A percentile compares a stretch with the other conserved stretches of the same genome.
Conservation (phyloP, 1,140 invertebrate genomes). For the Camponotus floridanus region DNA sequence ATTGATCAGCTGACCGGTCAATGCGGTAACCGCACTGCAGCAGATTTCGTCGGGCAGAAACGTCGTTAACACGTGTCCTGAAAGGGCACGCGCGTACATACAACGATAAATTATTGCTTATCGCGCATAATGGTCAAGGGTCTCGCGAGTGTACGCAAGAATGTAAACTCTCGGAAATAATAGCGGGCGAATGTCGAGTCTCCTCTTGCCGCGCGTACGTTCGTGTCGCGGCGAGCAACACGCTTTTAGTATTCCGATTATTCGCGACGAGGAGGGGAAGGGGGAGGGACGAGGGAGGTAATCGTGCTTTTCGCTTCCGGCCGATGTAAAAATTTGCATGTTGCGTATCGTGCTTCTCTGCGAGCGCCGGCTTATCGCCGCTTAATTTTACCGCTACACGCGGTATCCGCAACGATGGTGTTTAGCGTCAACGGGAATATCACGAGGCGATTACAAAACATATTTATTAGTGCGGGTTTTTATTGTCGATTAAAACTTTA, state of each 20-base stretch:
- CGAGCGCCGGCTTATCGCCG: conserved; percentile 33
- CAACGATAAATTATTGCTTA: conserved; percentile 56
- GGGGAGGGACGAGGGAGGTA: neutral
- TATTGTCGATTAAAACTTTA: neutral
- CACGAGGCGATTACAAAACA: conserved; percentile 22
- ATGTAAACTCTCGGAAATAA: conserved; percentile 53
- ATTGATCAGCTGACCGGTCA: conserved; percentile 40
- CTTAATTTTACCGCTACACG: conserved; percentile 16
- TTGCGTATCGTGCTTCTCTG: neutral
- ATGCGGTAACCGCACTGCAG: conserved; percentile 67
- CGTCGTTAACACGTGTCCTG: conserved; percentile 35
- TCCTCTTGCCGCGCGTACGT: conserved; percentile 3
- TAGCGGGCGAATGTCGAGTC: neutral
- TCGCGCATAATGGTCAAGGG: conserved; percentile 20
- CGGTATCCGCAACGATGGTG: conserved; percentile 1
- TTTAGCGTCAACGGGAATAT: conserved; percentile 47
- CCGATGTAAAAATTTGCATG: conserved; percentile 61
- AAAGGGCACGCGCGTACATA: conserved; percentile 69
- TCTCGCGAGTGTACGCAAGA: conserved; percentile 8
- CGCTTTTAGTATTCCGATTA: conserved; percentile 64
- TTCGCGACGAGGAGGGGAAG: neutral
- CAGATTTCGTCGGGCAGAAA: conserved; percentile 9
- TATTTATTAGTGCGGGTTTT: conserved; percentile 33
- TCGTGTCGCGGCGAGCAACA: conserved; percentile 35
- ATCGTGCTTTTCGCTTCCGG: conserved; percentile 59